These are phyloP conservation scores for Melieria picta DNA, from an alignment of 2,888 invertebrate genomes.

Conservation along the genomic window DNA sequence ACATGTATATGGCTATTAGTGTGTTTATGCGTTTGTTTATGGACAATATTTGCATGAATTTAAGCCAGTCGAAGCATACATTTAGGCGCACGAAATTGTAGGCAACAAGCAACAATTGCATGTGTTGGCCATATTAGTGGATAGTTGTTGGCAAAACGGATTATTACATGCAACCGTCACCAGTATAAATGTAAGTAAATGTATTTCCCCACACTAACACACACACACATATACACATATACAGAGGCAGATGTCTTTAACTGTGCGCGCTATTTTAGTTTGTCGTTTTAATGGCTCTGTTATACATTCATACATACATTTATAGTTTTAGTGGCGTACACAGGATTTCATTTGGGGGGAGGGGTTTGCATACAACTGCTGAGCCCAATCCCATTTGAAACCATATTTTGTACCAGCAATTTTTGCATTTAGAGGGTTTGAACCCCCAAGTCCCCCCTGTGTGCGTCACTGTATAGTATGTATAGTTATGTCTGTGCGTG, in stretches of 20 bases:
- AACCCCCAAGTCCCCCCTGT: too few species aligned
- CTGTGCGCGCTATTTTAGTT: background rate
- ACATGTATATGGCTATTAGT: background rate
- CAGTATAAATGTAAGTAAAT: too few species aligned
- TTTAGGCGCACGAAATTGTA: slow-evolving; percentile 21
- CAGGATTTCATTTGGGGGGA: too few species aligned
- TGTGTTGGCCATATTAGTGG: background rate
- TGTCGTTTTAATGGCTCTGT: background rate
- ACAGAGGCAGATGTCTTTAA: background rate
- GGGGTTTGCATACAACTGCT: too few species aligned
- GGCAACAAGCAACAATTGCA: slow-evolving; percentile 28
- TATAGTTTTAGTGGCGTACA: background rate
- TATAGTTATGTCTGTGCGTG: too few species aligned
- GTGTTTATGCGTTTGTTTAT: background rate
- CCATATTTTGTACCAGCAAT: too few species aligned
- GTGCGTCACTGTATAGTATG: too few species aligned
- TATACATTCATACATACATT: background rate
- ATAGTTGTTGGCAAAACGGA: too few species aligned
- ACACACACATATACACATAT: background rate
- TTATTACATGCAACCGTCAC: too few species aligned
- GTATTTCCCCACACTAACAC: background rate
- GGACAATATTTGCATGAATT: slow-evolving; percentile 30
- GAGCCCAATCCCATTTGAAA: too few species aligned
- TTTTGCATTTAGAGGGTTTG: too few species aligned
- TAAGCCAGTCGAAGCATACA: slow-evolving; percentile 17